A percentile compares a stretch with the other conserved stretches of the same genome.
Conservation (phyloP, 2,888 invertebrate genomes). For the Dolichopus griseipennis region DNA sequence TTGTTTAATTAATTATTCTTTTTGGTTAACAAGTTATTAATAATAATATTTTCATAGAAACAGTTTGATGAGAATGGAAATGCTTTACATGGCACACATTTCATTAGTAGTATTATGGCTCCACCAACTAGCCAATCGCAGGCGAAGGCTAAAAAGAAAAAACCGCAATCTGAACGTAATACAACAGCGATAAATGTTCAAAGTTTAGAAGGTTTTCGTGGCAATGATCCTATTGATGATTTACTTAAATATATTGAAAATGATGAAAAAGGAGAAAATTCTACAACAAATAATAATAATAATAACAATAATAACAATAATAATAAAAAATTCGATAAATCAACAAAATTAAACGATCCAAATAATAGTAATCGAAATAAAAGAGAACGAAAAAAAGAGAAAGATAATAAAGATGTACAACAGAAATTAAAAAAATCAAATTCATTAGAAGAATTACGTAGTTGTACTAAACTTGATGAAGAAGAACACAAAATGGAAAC, state of each 20-base stretch:
- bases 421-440: conserved; percentile 58
- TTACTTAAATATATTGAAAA: conserved; percentile 72
- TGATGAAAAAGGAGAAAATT: conserved; percentile 36
- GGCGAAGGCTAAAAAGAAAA: conserved; percentile 55
- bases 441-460: conserved; percentile 68
- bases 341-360: conserved; percentile 26
- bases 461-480: conserved; percentile 65
- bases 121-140: conserved; percentile 47
- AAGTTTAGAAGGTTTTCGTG: conserved; percentile 68
- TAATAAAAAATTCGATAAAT: conserved; percentile 44
- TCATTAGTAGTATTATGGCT: conserved; percentile 13
- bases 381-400: conserved; percentile 43
- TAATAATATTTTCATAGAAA: conserved; percentile 41
- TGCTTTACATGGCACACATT: conserved; percentile 47
- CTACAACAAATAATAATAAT: conserved; percentile 13
- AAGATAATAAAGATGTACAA: conserved; percentile 38
- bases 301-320: conserved; percentile 35
- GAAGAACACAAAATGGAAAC: conserved; percentile 45
- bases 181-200: conserved; percentile 44
- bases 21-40: conserved; percentile 16
- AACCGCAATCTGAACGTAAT: conserved; percentile 48
- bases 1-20: conserved; percentile 11
- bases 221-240: conserved; percentile 67
- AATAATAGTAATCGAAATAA: conserved; percentile 42
- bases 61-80: conserved; percentile 74